Base-by-base conservation (phyloP, 1,140 invertebrate species). In the Apis florea region DNA sequence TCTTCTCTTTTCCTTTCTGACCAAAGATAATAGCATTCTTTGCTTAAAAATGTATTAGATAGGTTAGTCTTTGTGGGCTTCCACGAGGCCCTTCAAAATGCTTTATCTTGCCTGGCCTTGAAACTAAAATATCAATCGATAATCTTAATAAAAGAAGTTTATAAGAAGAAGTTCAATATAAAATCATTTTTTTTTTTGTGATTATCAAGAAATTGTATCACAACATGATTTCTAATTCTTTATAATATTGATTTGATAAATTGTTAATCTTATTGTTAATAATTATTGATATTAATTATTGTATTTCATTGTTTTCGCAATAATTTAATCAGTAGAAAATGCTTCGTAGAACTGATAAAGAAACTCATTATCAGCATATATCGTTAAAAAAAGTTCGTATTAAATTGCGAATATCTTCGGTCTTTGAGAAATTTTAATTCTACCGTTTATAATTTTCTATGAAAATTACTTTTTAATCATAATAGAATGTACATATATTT, bases 61-160 rank as follows among this genome's bases (percentile, higher is more conserved):
- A 24, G 24, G 17, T 59, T 49, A 13, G 49, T 17, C 59, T 49
- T 64, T 19, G 49, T 21, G 24, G 79, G 58, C 53, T 81, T 81
- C 53, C 2, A 8, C 4, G 63, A 61, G 69, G 59, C 61, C 76
- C 69, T 73, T 83, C 68, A 61, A 79, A 83, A 54, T 61, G 49
- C n/a, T 54, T 47, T 73, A 64, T 56, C 59, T 58, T 31, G 4
- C 13, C 47, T 54, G 49, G 47, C 71, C 70, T 80, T 74, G 40
- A 49, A 26, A 31, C 64, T 66, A n/a, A 80, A 80, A 80, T 70
- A 51, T 58, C 64, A 80, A 73, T 73, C 56, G 78, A 80, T 80
- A 83, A n/a, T n/a, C 64, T 31, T 49, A 19, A 31, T 17, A 49
- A 19, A 64, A 69, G 66, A 40, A 61, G 64, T 24, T 69, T 58